A percentile compares a stretch with the other conserved stretches of the same genome.
These are phyloP conservation scores for Amyelois transitella DNA, from an alignment of 1,140 invertebrate genomes.

Conservation along the genomic window DNA sequence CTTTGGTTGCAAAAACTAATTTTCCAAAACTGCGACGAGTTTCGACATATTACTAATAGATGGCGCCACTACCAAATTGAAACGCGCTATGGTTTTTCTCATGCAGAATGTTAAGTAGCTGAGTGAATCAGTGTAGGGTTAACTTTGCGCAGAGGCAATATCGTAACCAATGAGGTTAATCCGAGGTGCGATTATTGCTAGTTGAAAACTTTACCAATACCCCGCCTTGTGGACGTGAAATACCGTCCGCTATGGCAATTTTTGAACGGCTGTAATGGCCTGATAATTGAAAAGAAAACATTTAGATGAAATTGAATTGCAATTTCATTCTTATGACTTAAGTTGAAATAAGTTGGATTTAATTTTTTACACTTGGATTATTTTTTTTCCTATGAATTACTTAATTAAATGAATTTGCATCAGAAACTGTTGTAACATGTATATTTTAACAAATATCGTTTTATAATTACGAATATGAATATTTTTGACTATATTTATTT, in stretches of 20 bases:
- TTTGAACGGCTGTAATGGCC: constrained; percentile 78
- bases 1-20: background rate
- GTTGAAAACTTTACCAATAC: constrained; percentile 96
- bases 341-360: no score
- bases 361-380: no score
- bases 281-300: constrained; percentile 3
- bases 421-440: no score
- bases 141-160: constrained; percentile 87
- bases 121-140: constrained; percentile 8
- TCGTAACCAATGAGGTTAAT: constrained; percentile 91
- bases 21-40: background rate
- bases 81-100: constrained; percentile 27
- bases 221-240: constrained; percentile 94
- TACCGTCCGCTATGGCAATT: constrained; percentile 93
- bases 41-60: constrained; percentile 18
- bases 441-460: no score
- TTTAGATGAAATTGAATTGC: no score
- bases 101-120: background rate
- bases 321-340: no score
- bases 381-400: no score
- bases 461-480: no score
- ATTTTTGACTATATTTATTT: no score
- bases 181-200: constrained; percentile 93
- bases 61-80: constrained; percentile 21
- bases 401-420: no score